phyloP scores from a whole-genome alignment of 2,797 vertebrate species.

The Pelobates cultripes region DNA sequence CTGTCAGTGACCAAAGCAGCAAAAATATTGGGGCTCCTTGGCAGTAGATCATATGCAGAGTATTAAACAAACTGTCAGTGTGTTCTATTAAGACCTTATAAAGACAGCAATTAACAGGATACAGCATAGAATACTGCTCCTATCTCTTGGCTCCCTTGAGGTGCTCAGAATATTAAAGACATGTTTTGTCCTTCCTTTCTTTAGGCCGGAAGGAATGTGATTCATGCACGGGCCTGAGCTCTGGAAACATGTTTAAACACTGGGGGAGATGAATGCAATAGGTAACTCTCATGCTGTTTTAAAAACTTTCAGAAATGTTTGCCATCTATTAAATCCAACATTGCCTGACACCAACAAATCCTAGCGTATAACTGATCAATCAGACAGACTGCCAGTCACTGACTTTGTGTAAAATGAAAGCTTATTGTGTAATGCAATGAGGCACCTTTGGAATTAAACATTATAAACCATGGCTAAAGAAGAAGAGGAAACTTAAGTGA shows the following conservation, averaged over 20 bases:
- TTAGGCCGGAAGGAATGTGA: constrained; percentile 59
- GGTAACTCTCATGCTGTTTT: constrained; percentile 14
- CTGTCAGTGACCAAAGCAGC: too few relatives aligned
- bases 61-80: too few relatives aligned
- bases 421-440: too few relatives aligned
- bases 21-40: too few relatives aligned
- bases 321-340: constrained; percentile 16
- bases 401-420: too few relatives aligned
- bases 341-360: constrained; percentile 11
- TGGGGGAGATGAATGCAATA: constrained; percentile 34
- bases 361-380: not conserved
- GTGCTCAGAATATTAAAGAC: constrained; percentile 45
- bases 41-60: too few relatives aligned
- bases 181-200: constrained; percentile 43
- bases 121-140: constrained; percentile 36
- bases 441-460: too few relatives aligned
- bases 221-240: constrained; percentile 66
- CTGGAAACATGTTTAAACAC: constrained; percentile 62
- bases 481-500: too few relatives aligned
- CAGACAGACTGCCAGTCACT: too few relatives aligned
- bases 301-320: constrained; percentile 20
- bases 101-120: not conserved
- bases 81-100: not conserved
- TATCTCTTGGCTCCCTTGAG: constrained; percentile 55
- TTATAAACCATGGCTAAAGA: too few relatives aligned